Conservation (phyloP, 2,888 invertebrate species). For the Folsomia candida region DNA sequence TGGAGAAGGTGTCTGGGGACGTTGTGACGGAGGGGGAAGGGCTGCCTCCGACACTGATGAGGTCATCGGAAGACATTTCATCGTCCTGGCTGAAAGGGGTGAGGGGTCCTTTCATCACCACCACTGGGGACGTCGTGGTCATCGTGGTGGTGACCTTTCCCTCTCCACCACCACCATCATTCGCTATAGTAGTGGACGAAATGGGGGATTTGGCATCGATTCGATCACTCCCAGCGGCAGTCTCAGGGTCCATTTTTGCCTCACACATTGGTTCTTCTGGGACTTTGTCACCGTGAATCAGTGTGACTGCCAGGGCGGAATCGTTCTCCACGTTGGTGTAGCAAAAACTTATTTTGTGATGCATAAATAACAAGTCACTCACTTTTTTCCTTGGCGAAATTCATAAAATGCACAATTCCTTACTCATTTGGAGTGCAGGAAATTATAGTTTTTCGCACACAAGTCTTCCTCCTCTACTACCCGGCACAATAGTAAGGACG, state of each 20-base stretch:
- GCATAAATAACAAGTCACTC: conserved; percentile 33
- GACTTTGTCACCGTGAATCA: conserved; percentile 38
- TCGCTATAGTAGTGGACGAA: conserved; percentile 3
- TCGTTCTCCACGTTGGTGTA: conserved; percentile 34
- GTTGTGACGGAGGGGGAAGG: conserved; percentile 49
- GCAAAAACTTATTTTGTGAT: conserved; percentile 40
- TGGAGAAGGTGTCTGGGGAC: conserved; percentile 44
- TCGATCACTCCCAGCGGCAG: conserved; percentile 50
- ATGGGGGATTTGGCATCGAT: conserved; percentile 39
- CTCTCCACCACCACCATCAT: conserved; percentile 1
- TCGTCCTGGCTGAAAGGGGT: conserved; percentile 48
- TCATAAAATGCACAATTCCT: too few species aligned
- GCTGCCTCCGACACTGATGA: conserved; percentile 50
- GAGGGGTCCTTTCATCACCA: conserved; percentile 32
- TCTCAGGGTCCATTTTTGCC: conserved; percentile 51
- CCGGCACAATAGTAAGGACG: too few species aligned
- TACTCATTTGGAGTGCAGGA: too few species aligned
- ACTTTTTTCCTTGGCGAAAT: background rate
- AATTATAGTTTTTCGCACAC: too few species aligned
- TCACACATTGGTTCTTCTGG: conserved; percentile 51
- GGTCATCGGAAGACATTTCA: conserved; percentile 49
- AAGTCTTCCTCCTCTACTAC: too few species aligned
- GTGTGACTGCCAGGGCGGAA: conserved; percentile 39
- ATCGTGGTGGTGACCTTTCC: too few species aligned
- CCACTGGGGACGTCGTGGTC: background rate